phyloP scores from a whole-genome alignment of 2,888 invertebrate species.

The Folsomia manolachei region DNA sequence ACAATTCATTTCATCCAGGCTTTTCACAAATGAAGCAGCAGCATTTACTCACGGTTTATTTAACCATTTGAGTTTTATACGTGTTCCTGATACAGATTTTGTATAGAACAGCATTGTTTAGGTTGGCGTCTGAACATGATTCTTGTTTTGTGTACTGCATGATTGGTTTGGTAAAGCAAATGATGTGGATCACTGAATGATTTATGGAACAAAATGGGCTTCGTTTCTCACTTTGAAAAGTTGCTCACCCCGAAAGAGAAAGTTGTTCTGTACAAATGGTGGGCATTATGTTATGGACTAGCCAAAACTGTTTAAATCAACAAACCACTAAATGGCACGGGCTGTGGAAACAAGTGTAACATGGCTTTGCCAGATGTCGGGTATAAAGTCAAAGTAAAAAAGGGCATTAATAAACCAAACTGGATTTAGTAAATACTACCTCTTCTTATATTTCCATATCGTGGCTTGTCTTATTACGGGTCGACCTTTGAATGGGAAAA shows the following conservation, averaged over 20 bases:
- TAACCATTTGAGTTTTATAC: background rate
- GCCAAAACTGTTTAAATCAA: background rate
- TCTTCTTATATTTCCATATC: too few relatives aligned
- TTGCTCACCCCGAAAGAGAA: background rate
- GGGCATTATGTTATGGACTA: too few relatives aligned
- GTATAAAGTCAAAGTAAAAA: background rate
- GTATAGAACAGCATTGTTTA: too few relatives aligned
- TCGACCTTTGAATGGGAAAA: too few relatives aligned
- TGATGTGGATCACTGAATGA: slow-evolving; percentile 10
- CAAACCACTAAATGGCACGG: background rate
- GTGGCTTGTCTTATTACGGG: too few relatives aligned
- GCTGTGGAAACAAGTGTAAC: background rate
- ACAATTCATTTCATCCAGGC: background rate
- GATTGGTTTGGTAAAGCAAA: background rate
- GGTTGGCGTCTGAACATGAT: background rate
- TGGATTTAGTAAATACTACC: background rate
- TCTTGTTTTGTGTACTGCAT: background rate
- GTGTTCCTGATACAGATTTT: background rate
- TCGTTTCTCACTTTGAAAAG: slow-evolving; percentile 2
- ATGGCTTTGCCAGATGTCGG: background rate
- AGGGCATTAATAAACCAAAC: slow-evolving; percentile 10
- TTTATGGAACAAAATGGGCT: slow-evolving; percentile 1
- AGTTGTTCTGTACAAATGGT: background rate
- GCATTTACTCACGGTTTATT: background rate
- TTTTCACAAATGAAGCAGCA: background rate